Evolutionary conservation across 1,140 invertebrate species (phyloP), one percentile per base, ranked within the genome.

Genomic region (Asobara japonica): DNA sequence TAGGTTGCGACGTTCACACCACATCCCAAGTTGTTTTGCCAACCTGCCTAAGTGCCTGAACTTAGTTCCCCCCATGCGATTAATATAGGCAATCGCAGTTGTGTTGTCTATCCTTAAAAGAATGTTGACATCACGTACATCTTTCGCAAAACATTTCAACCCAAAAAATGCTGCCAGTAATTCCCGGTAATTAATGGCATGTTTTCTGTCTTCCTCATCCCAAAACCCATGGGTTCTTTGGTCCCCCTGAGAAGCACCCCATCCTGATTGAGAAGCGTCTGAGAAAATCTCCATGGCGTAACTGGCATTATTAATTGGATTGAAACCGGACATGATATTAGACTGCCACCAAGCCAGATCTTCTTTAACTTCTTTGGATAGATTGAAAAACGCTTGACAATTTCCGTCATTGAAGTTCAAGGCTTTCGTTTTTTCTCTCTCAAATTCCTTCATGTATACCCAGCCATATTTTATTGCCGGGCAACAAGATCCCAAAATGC

Each of bases 1-100:
- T 7, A 68, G 8, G 7, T 22, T 25, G 4, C 51, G 27, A 4
- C 13, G 2, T 36, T 69, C 56, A 20, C 67, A 69, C 67, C 67
- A 62, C 33, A 61, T 51, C 67, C 67, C 61, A 11, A 61, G 16
- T n/a, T 61, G 13, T 29, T 27, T 20, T n/a, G 38, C 5, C 30
- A 22, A 8, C 3, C 1, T 61, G n/a, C 11, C n/a, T 7, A 70
- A 16, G 0, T 45, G 10, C 4, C 18, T 18, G 27, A 29, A 45
- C 25, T 64, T 56, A 25, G 64, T n/a, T 30, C 60, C 45, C 7
- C 36, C 33, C 20, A 30, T 70, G 10, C 45, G 62, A 22, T 70
- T 70, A n/a, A 70, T 70, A 13, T 13, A 61, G 33, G 68, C 68
- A 11, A 70, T 62, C 0, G 68, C 60, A 3, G 68, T 70, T 3